Evolutionary conservation across 2,113 vertebrate species (phyloP).

Genomic region (Ivindomyrus marchei): DNA sequence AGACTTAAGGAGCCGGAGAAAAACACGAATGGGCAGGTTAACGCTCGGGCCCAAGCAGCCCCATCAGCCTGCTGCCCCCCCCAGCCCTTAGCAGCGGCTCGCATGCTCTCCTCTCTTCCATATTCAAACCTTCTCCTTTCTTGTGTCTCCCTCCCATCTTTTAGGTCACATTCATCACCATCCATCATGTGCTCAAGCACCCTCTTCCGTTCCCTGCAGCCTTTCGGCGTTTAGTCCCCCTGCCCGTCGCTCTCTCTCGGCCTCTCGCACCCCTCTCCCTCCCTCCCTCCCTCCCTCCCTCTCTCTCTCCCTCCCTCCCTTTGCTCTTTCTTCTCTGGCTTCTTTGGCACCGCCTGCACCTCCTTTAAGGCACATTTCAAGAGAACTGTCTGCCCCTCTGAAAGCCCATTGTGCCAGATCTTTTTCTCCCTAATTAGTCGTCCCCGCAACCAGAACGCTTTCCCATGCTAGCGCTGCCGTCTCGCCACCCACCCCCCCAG

Average conservation of each 20-base stretch:
- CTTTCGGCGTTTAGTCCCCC: constrained; percentile 17
- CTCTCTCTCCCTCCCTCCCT: constrained; percentile 26
- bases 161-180: constrained; percentile 30
- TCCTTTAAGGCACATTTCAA: constrained; percentile 63
- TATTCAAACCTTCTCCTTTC: constrained; percentile 30
- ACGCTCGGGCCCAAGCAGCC: background rate
- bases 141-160: constrained; percentile 27
- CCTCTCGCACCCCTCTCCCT: constrained; percentile 23
- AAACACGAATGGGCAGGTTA: background rate
- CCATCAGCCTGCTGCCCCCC: background rate
- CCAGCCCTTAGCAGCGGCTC: constrained; percentile 24
- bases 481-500: constrained; percentile 47
- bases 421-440: constrained; percentile 64
- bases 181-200: constrained; percentile 33
- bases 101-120: constrained; percentile 24
- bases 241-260: constrained; percentile 13
- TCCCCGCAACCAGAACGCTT: constrained; percentile 55
- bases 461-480: constrained; percentile 58
- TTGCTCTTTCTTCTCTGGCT: constrained; percentile 33
- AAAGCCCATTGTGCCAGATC: constrained; percentile 60
- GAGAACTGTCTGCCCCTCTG: constrained; percentile 62
- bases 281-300: constrained; percentile 10
- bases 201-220: constrained; percentile 14
- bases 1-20: background rate
- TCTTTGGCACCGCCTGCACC: constrained; percentile 51